Evolutionary conservation across 2,797 vertebrate species (phyloP), one percentile per base, ranked within the genome.

Genomic region (Myotis myotis): DNA sequence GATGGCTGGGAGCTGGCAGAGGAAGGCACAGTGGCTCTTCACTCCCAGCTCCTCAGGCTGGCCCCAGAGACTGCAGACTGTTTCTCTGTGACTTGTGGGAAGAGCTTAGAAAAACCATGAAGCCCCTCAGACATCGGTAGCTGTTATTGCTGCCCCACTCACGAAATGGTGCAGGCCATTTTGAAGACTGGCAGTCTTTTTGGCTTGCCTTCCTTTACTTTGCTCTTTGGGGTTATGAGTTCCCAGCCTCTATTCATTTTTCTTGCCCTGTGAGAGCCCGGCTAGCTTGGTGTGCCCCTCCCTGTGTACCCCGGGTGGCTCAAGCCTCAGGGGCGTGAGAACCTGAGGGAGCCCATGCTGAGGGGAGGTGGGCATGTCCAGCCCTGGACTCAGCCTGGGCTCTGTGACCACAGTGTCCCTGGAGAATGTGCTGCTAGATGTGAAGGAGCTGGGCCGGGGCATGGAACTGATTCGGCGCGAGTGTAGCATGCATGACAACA

Each of bases 401-500:
- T 95, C 75, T 96, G 66, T 94, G 79, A 78, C 92, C 0, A 0
- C 96, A 99, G 99, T 99, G 68, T 99, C 99, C 96, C 97, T 99
- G 98, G 99, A 99, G 98, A 99, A 99, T 0, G 99, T 99, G 96
- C 97, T 99, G 98, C 98, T 99, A 95, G 99, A 99, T 0, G 99
- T 99, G 6, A 99, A 99, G 97, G 99, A 99, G 98, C 98, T 99
- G 97, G 99, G 99, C 13, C 99, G 99, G 96, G 99, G 99, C 47
- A 99, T 99, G 99, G 99, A 99, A 51, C 98, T 99, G 97, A 99
- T 99, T 93, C 98, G 99, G 71, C 98, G 98, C 51, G 99, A 99
- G 97, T 99, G 99, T 41, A 99, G 99, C 94, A 98, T 99, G 72
- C 99, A 99, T 0, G 99, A 99, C 96, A 99, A 99, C 90, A 97